These are phyloP conservation scores for Leptodirus hochenwartii DNA, from an alignment of 2,888 invertebrate species.

Conservation along the genomic window DNA sequence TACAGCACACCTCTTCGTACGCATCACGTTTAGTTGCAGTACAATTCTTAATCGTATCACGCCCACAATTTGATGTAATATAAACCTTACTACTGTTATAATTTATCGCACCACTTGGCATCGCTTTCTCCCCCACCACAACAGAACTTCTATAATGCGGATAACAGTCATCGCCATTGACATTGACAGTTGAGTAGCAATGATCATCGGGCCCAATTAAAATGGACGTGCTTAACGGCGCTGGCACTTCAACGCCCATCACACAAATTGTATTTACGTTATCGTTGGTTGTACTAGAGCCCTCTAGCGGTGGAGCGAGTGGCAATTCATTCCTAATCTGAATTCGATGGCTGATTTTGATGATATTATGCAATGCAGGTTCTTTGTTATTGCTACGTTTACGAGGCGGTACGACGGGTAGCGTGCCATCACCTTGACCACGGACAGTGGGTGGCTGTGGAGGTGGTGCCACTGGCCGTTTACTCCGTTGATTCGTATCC, in stretches of 20 bases:
- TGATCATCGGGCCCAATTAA: slow-evolving; percentile 54
- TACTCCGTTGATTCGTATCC: slow-evolving; percentile 10
- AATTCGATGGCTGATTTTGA: slow-evolving; percentile 26
- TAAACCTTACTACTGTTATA: slow-evolving; percentile 25
- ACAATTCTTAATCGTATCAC: too few species aligned
- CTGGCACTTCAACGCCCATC: too few species aligned
- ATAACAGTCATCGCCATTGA: slow-evolving; percentile 42
- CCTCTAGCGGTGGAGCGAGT: slow-evolving; percentile 12
- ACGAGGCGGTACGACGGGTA: slow-evolving; percentile 25
- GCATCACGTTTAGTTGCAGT: too few species aligned
- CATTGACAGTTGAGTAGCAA: slow-evolving; percentile 58
- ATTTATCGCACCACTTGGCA: slow-evolving; percentile 13
- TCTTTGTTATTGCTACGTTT: slow-evolving; percentile 24
- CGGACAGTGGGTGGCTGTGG: slow-evolving; percentile 11
- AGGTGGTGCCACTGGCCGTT: slow-evolving; percentile 12
- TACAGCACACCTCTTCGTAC: too few species aligned
- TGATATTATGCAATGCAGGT: slow-evolving; percentile 5
- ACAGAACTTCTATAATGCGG: slow-evolving; percentile 58
- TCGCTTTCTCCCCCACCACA: slow-evolving; percentile 40
- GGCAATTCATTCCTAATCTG: slow-evolving; percentile 33
- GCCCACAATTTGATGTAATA: slow-evolving; percentile 24
- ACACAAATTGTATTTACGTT: too few species aligned
- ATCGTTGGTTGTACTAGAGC: not conserved
- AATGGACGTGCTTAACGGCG: slow-evolving; percentile 47
- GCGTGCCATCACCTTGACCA: slow-evolving; percentile 10